These are phyloP conservation scores for Sphaerodactylus townsendi DNA, from an alignment of 2,113 vertebrate genomes.

Conservation along the genomic window DNA sequence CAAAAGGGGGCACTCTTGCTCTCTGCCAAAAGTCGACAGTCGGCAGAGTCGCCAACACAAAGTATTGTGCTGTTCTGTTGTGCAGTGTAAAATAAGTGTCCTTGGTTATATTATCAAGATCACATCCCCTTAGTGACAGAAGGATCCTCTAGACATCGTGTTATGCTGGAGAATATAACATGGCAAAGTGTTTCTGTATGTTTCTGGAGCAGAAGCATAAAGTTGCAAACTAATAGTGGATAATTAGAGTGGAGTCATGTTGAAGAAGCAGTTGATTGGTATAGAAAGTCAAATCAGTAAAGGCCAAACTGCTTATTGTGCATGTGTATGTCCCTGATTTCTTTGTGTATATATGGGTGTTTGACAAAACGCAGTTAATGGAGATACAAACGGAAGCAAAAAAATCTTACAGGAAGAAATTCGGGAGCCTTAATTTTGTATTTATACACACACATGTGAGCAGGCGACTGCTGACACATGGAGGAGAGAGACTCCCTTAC, in stretches of 20 bases:
- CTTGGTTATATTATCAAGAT: not conserved
- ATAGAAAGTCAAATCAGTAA: not conserved
- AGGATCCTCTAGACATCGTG: not conserved
- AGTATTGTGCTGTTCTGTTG: conserved; percentile 23
- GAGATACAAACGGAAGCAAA: no score
- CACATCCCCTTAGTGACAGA: not conserved
- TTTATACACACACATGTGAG: no score
- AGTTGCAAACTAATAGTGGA: not conserved
- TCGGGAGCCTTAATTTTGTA: no score
- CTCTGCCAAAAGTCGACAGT: conserved; percentile 62
- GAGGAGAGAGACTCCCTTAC: no score
- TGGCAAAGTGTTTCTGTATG: not conserved
- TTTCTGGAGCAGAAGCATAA: not conserved
- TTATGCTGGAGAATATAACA: not conserved
- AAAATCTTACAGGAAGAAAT: no score
- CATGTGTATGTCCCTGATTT: no score
- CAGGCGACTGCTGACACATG: no score
- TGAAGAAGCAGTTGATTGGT: not conserved
- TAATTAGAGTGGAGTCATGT: not conserved
- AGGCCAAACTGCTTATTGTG: no score
- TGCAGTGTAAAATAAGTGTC: not conserved
- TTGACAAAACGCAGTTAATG: no score
- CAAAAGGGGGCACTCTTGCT: conserved; percentile 88
- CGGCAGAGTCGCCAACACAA: conserved; percentile 36
- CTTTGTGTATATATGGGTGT: no score